Percentiles rank a stretch among this genome's conserved stretches.
These are phyloP conservation scores for Vulpes lagopus DNA, from an alignment of 2,113 vertebrate species.

Conservation along the genomic window DNA sequence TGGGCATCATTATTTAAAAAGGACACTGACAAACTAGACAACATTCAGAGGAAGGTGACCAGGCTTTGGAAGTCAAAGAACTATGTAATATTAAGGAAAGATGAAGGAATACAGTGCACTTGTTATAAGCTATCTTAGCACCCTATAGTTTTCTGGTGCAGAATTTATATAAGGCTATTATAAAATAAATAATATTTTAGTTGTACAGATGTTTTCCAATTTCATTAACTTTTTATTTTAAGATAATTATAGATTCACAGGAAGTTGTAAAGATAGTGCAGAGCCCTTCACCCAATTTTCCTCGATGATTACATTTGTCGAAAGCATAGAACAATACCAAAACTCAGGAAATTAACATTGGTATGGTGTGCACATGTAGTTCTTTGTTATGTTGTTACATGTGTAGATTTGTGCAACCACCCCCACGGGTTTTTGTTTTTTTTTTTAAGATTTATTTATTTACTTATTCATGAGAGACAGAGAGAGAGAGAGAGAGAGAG, in stretches of 20 bases:
- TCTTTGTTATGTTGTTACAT: neutral
- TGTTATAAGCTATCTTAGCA: neutral
- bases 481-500: too few species aligned
- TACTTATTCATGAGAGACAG: too few species aligned
- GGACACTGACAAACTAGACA: neutral
- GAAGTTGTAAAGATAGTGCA: slow-evolving; percentile 25
- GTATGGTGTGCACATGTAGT: neutral
- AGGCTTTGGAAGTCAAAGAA: slow-evolving; percentile 4
- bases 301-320: neutral
- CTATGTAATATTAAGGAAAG: slow-evolving; percentile 15
- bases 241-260: slow-evolving; percentile 37
- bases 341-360: neutral
- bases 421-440: neutral
- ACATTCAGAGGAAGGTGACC: slow-evolving; percentile 22
- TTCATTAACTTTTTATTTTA: slow-evolving; percentile 5
- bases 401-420: neutral
- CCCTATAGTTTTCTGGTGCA: neutral
- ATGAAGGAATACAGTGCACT: slow-evolving; percentile 1
- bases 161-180: slow-evolving; percentile 24
- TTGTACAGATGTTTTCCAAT: slow-evolving; percentile 25
- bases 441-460: too few species aligned
- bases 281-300: neutral
- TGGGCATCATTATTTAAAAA: slow-evolving; percentile 13
- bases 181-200: slow-evolving; percentile 42
- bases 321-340: neutral